Base-by-base conservation (phyloP, 2,797 vertebrate genomes). In the Lophotriccus pileatus region DNA sequence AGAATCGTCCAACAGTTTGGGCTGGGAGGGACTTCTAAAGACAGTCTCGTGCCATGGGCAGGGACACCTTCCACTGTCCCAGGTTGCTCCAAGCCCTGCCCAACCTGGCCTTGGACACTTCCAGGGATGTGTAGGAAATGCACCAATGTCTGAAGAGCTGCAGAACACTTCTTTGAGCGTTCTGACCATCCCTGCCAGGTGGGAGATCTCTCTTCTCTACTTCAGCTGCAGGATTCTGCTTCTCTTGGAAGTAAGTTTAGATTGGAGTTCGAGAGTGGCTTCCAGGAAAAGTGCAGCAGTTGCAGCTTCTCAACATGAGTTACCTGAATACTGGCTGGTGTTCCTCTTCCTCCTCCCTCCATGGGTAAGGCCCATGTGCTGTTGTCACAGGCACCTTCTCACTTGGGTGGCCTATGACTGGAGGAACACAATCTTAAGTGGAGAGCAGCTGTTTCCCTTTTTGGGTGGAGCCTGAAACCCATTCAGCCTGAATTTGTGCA, bases 181-280 rank as follows among this genome's bases (percentile, higher is more conserved):
- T 67, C 7, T 0, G 0, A 23, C 22, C n/a, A 13, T 43, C 34
- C 17, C 6, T 39, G 13, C 55, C 39, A 37, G 34, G 20, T 30
- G 41, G 24, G 11, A 64, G 15, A 59, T 72, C 20, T 49, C 24
- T 24, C 23, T 47, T 59, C n/a, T 43, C 30, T 39, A 2, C 8
- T 49, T 11, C 52, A 76, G 25, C 79, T 64, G 32, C 28, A 58
- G 41, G 47, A 34, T 60, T 67, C 12, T 56, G 1, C 23, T 89
- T 46, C 14, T 43, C 47, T 41, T 47, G 36, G 41, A 64, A 69
- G 55, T 41, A 49, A 52, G 43, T 17, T 53, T 66, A 34, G 46
- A 19, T 19, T 30, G 50, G 27, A 55, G 52, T 81, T 37, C 68
- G 81, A 28, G 19, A 14, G 17, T 79, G 19, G 12, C 27, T 67